Base-by-base conservation (phyloP, 2,113 vertebrate genomes). In the Gymnorhina tibicen region DNA sequence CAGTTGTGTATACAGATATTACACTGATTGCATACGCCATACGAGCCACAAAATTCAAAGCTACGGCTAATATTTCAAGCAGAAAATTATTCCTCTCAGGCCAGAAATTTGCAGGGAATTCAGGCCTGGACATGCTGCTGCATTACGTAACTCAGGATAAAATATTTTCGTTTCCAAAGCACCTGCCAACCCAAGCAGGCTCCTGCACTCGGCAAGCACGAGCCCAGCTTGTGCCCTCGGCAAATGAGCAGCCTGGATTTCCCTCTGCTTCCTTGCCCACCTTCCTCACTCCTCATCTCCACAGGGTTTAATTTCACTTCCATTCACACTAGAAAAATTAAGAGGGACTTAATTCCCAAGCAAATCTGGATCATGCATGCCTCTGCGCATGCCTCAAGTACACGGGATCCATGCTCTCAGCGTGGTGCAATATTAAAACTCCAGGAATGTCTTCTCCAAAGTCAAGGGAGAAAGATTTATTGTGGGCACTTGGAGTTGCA, bases 21-120 rank as follows among this genome's bases (percentile, higher is more conserved):
- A 66, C 35, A 62, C 0, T 83, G 67, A 94, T 55, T 4, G 2
- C 46, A 80, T n/a, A 60, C 1, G 14, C 76, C 13, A 16, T 7
- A 75, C 7, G 15, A 94, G 53, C 69, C 46, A 92, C 80, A 83
- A 89, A 84, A 96, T 72, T 60, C 90, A 94, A 90, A 83, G 75
- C 68, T 81, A 81, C 78, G 72, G 64, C 60, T 94, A 80, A 52
- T 77, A 95, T 69, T 86, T 96, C 75, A 94, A 90, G 95, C 76
- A 92, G 87, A 95, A 91, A 88, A 96, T 94, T 93, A 90, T 78
- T 90, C 60, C 47, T 93, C 3, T 3, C 5, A 10, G 85, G 94
- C 87, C 94, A 95, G 85, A 83, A 91, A 93, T 94, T 80, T 52
- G 68, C 83, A 78, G 69, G 76, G 88, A 88, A 74, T 73, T 92